Conservation (phyloP, 2,113 vertebrate genomes). For the Stigmatopora argus region DNA sequence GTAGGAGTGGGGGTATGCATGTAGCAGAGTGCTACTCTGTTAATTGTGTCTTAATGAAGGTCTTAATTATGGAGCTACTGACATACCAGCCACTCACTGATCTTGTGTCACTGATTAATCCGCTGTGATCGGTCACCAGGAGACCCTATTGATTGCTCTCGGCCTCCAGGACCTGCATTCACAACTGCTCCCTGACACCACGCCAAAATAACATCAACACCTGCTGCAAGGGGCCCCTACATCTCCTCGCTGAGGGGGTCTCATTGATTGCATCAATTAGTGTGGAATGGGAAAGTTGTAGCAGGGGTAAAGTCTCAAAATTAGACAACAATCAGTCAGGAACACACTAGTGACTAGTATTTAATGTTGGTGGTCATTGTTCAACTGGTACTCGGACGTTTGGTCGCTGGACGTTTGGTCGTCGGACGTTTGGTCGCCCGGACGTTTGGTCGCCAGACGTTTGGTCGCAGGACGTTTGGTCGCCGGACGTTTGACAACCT, state of each 20-base stretch:
- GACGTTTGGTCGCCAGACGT: too few species aligned
- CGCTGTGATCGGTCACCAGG: conserved; percentile 60
- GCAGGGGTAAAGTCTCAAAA: conserved; percentile 22
- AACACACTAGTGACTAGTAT: conserved; percentile 38
- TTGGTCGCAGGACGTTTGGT: too few species aligned
- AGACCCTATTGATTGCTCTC: conserved; percentile 53
- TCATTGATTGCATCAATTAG: conserved; percentile 63
- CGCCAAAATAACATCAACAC: conserved; percentile 10
- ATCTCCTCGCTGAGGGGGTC: conserved; percentile 19
- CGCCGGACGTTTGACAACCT: too few species aligned
- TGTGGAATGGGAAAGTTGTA: conserved; percentile 8
- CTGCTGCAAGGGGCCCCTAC: conserved; percentile 26
- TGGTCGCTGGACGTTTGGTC: too few species aligned
- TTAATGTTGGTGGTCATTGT: conserved; percentile 14
- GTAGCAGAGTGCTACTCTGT: conserved; percentile 54
- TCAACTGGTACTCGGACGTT: too few species aligned
- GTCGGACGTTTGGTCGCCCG: too few species aligned
- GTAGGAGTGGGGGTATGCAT: conserved; percentile 32
- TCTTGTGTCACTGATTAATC: conserved; percentile 62
- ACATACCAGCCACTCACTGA: conserved; percentile 66
- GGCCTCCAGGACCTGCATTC: conserved; percentile 31
- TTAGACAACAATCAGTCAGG: conserved; percentile 38
- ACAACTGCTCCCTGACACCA: conserved; percentile 28
- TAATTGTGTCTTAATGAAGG: conserved; percentile 69
- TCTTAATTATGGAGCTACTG: conserved; percentile 74